Evolutionary conservation across 2,113 vertebrate species (phyloP).

Genomic region (Ptilonorhynchus violaceus): DNA sequence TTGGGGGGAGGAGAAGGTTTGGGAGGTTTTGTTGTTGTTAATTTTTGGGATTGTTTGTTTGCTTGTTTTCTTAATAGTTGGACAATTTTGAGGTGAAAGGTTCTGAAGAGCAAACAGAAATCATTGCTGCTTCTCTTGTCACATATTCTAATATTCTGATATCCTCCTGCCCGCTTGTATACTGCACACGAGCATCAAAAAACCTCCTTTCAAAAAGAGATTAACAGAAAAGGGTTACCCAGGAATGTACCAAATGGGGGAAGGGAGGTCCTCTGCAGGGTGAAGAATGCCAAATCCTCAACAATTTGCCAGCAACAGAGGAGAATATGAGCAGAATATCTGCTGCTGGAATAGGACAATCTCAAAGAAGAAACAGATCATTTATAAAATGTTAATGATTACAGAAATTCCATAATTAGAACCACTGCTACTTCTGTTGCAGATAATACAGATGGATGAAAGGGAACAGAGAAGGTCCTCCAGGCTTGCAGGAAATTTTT

Average conservation of each 20-base stretch:
- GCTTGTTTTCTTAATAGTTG: neutral
- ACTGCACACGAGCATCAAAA: neutral
- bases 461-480: neutral
- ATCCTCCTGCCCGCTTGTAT: neutral
- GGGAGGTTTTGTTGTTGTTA: no score
- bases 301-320: neutral
- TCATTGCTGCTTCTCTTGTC: neutral
- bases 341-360: neutral
- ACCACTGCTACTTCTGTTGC: slow-evolving; percentile 1
- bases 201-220: neutral
- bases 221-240: neutral
- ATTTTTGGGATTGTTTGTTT: neutral
- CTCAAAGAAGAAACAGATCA: neutral
- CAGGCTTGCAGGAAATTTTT: neutral
- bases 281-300: neutral
- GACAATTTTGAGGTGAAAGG: neutral
- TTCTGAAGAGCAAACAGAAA: neutral
- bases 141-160: neutral
- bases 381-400: slow-evolving; percentile 48
- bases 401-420: slow-evolving; percentile 32
- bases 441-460: slow-evolving; percentile 28
- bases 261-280: neutral
- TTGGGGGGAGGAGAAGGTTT: no score
- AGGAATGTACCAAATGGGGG: neutral
- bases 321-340: neutral